These are phyloP conservation scores for Littorina saxatilis DNA, from an alignment of 1,140 invertebrate species.

Conservation along the genomic window DNA sequence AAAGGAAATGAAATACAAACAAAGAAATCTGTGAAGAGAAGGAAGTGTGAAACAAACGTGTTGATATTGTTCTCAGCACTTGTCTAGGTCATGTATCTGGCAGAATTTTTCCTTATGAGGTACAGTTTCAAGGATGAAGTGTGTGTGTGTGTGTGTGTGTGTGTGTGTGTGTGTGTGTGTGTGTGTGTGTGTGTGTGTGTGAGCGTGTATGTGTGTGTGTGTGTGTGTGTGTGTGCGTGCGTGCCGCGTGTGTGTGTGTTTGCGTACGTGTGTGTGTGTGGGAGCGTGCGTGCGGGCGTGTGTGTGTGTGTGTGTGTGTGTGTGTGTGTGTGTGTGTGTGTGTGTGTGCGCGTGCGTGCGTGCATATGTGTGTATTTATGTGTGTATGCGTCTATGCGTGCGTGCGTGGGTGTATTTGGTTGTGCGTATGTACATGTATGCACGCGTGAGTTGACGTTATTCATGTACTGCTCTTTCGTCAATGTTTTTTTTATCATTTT, in stretches of 20 bases:
- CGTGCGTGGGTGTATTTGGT: not conserved
- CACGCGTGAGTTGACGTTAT: not conserved
- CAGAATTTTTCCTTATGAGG: too few species aligned
- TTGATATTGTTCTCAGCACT: too few species aligned
- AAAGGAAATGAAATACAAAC: too few species aligned
- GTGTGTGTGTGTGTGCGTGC: slow-evolving; percentile 15
- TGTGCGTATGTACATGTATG: not conserved
- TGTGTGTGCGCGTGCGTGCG: slow-evolving; percentile 13
- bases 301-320: not conserved
- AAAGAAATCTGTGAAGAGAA: too few species aligned
- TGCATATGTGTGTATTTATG: not conserved
- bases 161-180: slow-evolving; percentile 17
- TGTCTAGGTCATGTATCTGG: too few species aligned
- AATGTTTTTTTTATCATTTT: too few species aligned
- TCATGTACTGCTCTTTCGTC: too few species aligned
- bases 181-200: slow-evolving; percentile 2
- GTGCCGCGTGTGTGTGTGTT: too few species aligned
- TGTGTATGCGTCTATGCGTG: not conserved
- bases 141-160: slow-evolving; percentile 23
- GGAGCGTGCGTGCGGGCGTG: not conserved
- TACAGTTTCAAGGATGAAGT: too few species aligned
- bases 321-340: slow-evolving; percentile 2
- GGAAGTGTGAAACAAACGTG: too few species aligned
- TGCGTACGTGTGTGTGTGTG: too few species aligned
- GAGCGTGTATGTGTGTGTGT: slow-evolving; percentile 16